A percentile compares a stretch with the other conserved stretches of the same genome.
Conservation (phyloP, 2,888 invertebrate species). For the Chironomus riparius region DNA sequence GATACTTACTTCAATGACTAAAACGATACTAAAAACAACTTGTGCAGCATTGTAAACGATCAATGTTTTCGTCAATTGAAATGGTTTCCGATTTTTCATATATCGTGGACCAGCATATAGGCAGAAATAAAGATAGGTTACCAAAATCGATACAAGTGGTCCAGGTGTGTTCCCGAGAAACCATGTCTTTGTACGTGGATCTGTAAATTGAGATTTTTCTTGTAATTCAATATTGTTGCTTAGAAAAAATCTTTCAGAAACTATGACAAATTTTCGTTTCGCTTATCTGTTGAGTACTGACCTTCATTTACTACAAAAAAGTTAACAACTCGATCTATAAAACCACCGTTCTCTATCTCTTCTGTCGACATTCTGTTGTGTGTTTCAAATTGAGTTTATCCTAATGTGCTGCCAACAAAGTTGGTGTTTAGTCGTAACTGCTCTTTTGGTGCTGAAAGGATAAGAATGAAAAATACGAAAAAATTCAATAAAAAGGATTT, state of each 20-base stretch:
- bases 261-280: neutral
- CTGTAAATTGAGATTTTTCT: constrained; percentile 41
- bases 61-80: constrained; percentile 66
- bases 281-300: constrained; percentile 29
- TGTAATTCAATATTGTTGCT: neutral
- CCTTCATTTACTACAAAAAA: constrained; percentile 43
- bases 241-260: neutral
- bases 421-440: neutral
- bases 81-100: constrained; percentile 82
- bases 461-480: neutral
- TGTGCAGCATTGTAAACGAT: constrained; percentile 82
- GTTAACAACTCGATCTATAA: constrained; percentile 38
- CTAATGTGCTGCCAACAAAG: neutral
- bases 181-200: constrained; percentile 62
- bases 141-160: constrained; percentile 58
- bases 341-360: neutral
- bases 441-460: neutral
- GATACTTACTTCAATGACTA: constrained; percentile 58
- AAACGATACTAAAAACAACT: constrained; percentile 70
- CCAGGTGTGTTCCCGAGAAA: constrained; percentile 63
- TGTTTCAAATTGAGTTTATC: neutral
- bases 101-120: constrained; percentile 72
- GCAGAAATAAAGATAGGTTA: constrained; percentile 63
- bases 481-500: constrained; percentile 1
- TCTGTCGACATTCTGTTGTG: neutral